Evolutionary conservation across 2,113 vertebrate genomes (phyloP), one percentile per base, ranked within the genome.

Genomic region (Stercorarius parasiticus): DNA sequence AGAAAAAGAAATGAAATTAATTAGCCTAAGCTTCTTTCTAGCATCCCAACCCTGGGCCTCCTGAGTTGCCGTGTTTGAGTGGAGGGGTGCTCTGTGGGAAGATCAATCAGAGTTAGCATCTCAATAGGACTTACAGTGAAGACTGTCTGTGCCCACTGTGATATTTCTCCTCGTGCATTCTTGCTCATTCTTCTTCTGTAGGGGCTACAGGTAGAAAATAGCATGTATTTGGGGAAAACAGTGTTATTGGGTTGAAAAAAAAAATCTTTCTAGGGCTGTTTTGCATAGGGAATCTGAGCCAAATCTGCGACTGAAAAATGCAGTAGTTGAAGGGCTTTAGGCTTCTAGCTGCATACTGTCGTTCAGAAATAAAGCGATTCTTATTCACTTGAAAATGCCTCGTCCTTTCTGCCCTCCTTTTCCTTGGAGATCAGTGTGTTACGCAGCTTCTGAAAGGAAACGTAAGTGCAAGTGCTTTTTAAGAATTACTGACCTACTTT

Each of bases 401-500:
- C 0, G 0, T 87, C 50, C 70, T 89, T 91, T 81, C 49, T 92
- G 73, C 30, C 52, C 40, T 89, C 25, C 30, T 94, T 82, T 93
- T 82, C 69, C 86, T 89, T 82, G 61, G 81, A 89, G 78, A 93
- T 91, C 62, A 80, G 53, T 10, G 30, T 93, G 52, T 78, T 89
- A 50, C 0, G 4, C 47, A 64, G 70, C 49, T 93, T 86, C 80
- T 92, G 84, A 72, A 82, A 84, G 42, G 71, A 77, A 93, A 56
- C 1, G 2, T 61, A 69, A 82, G 32, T 58, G 45, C 58, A 56
- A 91, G 59, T 42, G 59, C 82, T 93, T 90, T 95, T 83, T 47
- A 91, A 90, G 91, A 95, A 93, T 66, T 82, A 34, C 85, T 95
- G 90, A 88, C 95, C 91, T 71, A 91, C 50, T 96, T 95, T 87